Evolutionary conservation across 2,888 invertebrate species (phyloP).

Genomic region (Habroteleia sp.): DNA sequence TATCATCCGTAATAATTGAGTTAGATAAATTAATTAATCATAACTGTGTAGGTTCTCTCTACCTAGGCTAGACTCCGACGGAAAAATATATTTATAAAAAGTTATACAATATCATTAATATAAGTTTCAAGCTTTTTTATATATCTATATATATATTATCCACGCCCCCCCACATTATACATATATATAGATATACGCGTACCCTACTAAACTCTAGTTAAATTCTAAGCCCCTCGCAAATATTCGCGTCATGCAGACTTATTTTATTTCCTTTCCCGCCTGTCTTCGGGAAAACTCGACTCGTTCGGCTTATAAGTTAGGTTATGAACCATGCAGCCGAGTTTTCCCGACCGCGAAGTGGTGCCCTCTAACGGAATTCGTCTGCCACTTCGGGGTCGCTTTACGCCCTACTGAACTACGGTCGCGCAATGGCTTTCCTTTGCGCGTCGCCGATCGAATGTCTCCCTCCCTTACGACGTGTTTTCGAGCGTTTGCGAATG

Average conservation of each 20-base stretch:
- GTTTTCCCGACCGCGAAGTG: no score
- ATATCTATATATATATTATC: slow-evolving; percentile 68
- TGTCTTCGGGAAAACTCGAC: not conserved
- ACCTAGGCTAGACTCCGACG: slow-evolving; percentile 81
- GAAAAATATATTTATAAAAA: slow-evolving; percentile 82
- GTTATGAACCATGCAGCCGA: no score
- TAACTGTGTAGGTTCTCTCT: slow-evolving; percentile 77
- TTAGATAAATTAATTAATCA: slow-evolving; percentile 78
- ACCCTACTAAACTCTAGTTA: slow-evolving; percentile 73
- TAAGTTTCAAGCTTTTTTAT: slow-evolving; percentile 80
- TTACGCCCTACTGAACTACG: not conserved
- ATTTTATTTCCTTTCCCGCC: not conserved
- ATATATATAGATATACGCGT: slow-evolving; percentile 64
- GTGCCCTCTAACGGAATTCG: slow-evolving; percentile 68
- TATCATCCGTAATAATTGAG: slow-evolving; percentile 68
- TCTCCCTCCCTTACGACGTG: slow-evolving; percentile 65
- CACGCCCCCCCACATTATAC: slow-evolving; percentile 35
- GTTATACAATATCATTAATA: slow-evolving; percentile 80
- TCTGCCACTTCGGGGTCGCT: slow-evolving; percentile 3
- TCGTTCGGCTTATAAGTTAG: no score
- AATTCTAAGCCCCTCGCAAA: slow-evolving; percentile 72
- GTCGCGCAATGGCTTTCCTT: slow-evolving; percentile 48
- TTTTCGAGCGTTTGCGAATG: slow-evolving; percentile 65
- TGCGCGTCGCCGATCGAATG: slow-evolving; percentile 66
- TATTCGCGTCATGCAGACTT: slow-evolving; percentile 68